Base-by-base conservation (phyloP, 1,140 invertebrate species). In the Charaxes varanes region DNA sequence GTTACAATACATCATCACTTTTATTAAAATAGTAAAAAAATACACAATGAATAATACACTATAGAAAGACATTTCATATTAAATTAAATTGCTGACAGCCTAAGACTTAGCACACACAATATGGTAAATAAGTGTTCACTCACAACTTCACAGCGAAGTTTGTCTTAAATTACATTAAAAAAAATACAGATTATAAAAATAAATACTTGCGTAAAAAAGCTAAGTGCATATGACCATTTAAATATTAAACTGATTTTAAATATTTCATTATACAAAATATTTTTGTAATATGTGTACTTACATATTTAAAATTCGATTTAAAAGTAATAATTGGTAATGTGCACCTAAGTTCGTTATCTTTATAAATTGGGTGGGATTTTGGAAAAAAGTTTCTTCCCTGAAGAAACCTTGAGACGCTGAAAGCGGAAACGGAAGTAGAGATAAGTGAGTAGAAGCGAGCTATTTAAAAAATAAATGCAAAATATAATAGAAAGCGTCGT, bases 51-150 rank as follows among this genome's bases (percentile, higher is more conserved):
- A 8, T 4, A 24, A 11, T 18, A 35, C 27, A 17, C 11, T 30
- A n/a, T 31, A 35, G 7, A 44, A 28, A 37, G 31, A 23, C 15
- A 45, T 32, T n/a, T 32, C 37, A 31, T 40, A 35, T 32, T 45
- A 45, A 45, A 27, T 45, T 32, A 26, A 7, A 37, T 22, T 45
- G 26, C 15, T 31, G 41, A 44, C 33, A 44, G 42, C 42, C 42
- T 53, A 46, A 53, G 55, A 50, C 55, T 58, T 50, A 58, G 46
- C 36, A 41, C 47, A 58, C 51, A 58, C 47, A 28, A 51, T 54
- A 45, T 13, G 15, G 30, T 42, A 42, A 33, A 28, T 23, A 37
- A 32, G 27, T 38, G 42, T 47, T 47, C 37, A 41, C 44, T 27
- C 37, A 12, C 18, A 19, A 26, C 34, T 45, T 44, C 41, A 23